Evolutionary conservation across 2,113 vertebrate species (phyloP).

Genomic region (Xyliphius kryptos): DNA sequence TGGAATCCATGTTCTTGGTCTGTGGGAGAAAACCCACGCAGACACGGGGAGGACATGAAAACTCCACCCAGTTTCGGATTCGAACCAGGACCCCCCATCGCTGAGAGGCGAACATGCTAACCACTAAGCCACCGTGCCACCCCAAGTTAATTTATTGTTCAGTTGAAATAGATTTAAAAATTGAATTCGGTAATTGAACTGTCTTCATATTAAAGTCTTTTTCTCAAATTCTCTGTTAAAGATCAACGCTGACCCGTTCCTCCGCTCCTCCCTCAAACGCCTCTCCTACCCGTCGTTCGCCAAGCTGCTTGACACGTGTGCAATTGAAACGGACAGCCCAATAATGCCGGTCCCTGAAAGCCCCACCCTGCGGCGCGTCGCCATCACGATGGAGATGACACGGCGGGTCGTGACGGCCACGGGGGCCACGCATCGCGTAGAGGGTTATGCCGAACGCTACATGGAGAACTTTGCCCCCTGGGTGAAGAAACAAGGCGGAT

Average conservation of each 20-base stretch:
- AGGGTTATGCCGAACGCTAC: constrained; percentile 57
- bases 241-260: constrained; percentile 57
- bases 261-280: constrained; percentile 50
- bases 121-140: too few species aligned
- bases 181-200: too few species aligned
- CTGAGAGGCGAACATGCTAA: too few species aligned
- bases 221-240: constrained; percentile 16
- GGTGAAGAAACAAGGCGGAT: constrained; percentile 64
- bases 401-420: constrained; percentile 63
- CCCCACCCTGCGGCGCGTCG: constrained; percentile 60
- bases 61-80: too few species aligned
- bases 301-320: constrained; percentile 53
- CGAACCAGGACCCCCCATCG: too few species aligned
- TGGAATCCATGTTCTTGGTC: too few species aligned
- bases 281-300: constrained; percentile 62
- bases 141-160: too few species aligned
- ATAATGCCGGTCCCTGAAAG: constrained; percentile 33
- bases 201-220: too few species aligned
- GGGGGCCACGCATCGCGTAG: constrained; percentile 55
- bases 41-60: too few species aligned
- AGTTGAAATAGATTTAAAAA: too few species aligned
- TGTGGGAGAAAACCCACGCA: too few species aligned
- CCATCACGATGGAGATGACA: constrained; percentile 64
- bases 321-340: constrained; percentile 16
- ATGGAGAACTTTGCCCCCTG: constrained; percentile 65